Conservation (phyloP, 2,888 invertebrate genomes). For the Microplitis manilae region DNA sequence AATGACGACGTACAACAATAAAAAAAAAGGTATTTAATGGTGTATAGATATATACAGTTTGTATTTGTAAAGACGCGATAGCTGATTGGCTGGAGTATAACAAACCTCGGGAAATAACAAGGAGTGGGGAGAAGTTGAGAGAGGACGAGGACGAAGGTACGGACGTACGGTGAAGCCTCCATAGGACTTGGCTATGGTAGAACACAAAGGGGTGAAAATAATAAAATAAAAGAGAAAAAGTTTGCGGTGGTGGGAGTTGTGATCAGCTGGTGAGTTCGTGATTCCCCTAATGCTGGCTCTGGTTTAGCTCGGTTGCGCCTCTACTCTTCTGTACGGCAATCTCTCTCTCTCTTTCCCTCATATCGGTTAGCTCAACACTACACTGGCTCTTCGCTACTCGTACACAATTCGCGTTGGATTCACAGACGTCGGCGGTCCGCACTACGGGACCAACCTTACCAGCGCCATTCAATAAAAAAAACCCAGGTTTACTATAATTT, state of each 20-base stretch:
- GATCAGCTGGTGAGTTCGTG: conserved; percentile 55
- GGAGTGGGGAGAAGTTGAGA: conserved; percentile 19
- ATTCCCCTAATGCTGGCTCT: conserved; percentile 10
- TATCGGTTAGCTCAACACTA: background rate
- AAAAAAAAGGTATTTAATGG: background rate
- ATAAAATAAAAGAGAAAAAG: background rate
- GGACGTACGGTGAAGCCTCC: too few relatives aligned
- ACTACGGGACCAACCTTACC: conserved; percentile 31
- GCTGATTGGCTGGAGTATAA: conserved; percentile 20
- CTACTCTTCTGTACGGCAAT: background rate
- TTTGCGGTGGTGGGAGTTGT: conserved; percentile 39
- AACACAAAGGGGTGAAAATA: conserved; percentile 25
- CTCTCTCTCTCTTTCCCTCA: background rate
- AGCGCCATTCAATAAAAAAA: conserved; percentile 35
- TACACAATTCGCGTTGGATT: conserved; percentile 37
- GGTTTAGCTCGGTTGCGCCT: background rate
- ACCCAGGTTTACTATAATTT: background rate
- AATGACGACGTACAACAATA: background rate
- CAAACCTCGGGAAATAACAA: background rate
- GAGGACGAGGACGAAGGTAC: background rate
- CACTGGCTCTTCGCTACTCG: background rate
- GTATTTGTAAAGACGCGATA: background rate
- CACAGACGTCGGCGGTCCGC: conserved; percentile 44
- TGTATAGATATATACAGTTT: background rate
- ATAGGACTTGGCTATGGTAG: background rate